phyloP scores from a whole-genome alignment of 1,140 invertebrate species.

The Hesperophylax magnus region DNA sequence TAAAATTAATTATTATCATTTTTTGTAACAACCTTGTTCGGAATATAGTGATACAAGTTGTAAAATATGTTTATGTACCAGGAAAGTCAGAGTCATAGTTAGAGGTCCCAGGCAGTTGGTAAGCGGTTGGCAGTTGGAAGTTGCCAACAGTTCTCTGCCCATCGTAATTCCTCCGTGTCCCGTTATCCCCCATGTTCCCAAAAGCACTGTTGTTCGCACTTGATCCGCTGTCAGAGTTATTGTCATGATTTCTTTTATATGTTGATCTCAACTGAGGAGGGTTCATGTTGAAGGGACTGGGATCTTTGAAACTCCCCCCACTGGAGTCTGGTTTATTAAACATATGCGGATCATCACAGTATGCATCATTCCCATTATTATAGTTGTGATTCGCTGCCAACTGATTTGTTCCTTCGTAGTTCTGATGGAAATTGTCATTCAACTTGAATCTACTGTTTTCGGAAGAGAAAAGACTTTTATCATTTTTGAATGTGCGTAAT shows the following conservation, averaged over 20 bases:
- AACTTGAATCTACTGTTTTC: slow-evolving; percentile 60
- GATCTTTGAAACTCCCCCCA: slow-evolving; percentile 20
- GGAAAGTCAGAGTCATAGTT: slow-evolving; percentile 68
- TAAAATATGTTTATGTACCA: slow-evolving; percentile 52
- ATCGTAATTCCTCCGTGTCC: slow-evolving; percentile 38
- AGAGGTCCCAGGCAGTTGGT: slow-evolving; percentile 53
- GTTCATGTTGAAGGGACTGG: slow-evolving; percentile 34
- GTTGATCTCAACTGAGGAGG: slow-evolving; percentile 24
- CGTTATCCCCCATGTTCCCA: slow-evolving; percentile 10
- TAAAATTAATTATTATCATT: slow-evolving; percentile 26
- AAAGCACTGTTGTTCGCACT: slow-evolving; percentile 43
- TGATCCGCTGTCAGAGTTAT: slow-evolving; percentile 33
- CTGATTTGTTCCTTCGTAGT: slow-evolving; percentile 36
- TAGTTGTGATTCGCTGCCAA: slow-evolving; percentile 17
- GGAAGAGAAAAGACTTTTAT: slow-evolving; percentile 59
- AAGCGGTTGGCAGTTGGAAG: slow-evolving; percentile 63
- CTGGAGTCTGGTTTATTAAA: slow-evolving; percentile 44
- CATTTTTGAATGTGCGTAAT: slow-evolving; percentile 69
- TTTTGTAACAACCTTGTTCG: not conserved
- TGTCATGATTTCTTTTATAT: slow-evolving; percentile 36
- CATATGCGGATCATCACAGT: slow-evolving; percentile 33
- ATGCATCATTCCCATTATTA: slow-evolving; percentile 36
- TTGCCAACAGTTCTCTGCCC: slow-evolving; percentile 47
- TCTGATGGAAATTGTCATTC: slow-evolving; percentile 59
- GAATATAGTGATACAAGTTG: not conserved